Evolutionary conservation across 2,888 invertebrate genomes (phyloP).

Genomic region (Argynnis bischoffii): DNA sequence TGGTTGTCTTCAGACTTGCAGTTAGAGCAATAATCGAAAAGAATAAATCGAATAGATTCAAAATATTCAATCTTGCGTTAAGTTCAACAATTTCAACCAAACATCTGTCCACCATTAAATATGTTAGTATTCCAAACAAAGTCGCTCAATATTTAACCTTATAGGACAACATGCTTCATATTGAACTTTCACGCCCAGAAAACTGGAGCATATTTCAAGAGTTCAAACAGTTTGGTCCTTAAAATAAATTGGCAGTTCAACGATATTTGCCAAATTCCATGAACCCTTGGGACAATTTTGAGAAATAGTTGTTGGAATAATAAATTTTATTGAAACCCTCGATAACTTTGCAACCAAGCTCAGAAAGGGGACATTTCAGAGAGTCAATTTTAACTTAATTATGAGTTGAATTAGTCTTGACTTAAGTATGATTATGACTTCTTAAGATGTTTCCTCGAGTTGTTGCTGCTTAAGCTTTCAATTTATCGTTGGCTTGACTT

Average conservation of each 20-base stretch:
- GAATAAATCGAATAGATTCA: too few relatives aligned
- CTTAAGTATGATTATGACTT: slow-evolving; percentile 73
- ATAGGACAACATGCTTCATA: slow-evolving; percentile 42
- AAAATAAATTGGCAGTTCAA: slow-evolving; percentile 69
- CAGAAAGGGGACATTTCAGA: slow-evolving; percentile 69
- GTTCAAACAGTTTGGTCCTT: slow-evolving; percentile 48
- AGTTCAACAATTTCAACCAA: background rate
- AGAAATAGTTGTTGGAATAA: slow-evolving; percentile 78
- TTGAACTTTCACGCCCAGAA: slow-evolving; percentile 42
- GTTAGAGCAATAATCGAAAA: too few relatives aligned
- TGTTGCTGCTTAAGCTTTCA: slow-evolving; percentile 47
- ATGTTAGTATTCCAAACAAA: background rate
- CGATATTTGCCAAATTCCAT: slow-evolving; percentile 70
- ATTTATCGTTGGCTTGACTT: slow-evolving; percentile 34
- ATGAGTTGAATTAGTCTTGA: slow-evolving; percentile 74
- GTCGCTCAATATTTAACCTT: slow-evolving; percentile 4
- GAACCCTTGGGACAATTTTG: slow-evolving; percentile 74
- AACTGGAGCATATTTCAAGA: slow-evolving; percentile 45
- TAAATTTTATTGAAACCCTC: slow-evolving; percentile 78
- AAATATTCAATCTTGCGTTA: too few relatives aligned
- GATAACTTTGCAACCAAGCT: slow-evolving; percentile 71
- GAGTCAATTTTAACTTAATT: slow-evolving; percentile 75
- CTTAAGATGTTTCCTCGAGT: slow-evolving; percentile 61
- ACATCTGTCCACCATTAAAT: background rate
- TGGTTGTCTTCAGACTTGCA: too few relatives aligned